Percentiles rank a stretch among this genome's conserved stretches.
Evolutionary conservation across 2,888 invertebrate species (phyloP).

Genomic region (Callinectes sapidus): DNA sequence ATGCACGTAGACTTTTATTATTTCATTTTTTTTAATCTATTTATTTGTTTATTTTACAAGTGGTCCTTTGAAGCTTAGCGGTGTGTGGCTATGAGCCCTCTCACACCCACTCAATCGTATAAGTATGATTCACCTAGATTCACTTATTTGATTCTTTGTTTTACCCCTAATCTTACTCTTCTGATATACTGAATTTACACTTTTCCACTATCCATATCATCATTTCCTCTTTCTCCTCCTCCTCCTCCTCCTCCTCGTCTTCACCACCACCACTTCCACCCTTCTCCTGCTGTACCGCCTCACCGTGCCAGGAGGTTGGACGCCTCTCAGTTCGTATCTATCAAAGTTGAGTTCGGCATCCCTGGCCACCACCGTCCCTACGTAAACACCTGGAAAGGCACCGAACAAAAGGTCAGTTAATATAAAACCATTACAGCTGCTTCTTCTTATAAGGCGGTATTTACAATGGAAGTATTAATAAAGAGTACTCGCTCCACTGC

Average conservation of each 20-base stretch:
- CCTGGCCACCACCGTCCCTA: slow-evolving; percentile 68
- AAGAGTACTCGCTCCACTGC: too few relatives aligned
- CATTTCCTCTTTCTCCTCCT: not conserved
- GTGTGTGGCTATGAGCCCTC: not conserved
- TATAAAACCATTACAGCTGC: not conserved
- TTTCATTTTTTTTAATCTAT: too few relatives aligned
- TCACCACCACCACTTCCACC: not conserved
- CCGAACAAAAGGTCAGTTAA: not conserved
- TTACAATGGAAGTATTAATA: not conserved
- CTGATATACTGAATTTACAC: not conserved
- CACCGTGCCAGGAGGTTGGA: slow-evolving; percentile 44
- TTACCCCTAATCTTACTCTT: not conserved
- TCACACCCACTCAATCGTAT: not conserved
- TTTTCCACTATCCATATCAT: not conserved
- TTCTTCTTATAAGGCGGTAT: not conserved
- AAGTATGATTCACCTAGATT: not conserved
- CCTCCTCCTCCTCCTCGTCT: not conserved
- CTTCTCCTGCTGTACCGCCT: not conserved
- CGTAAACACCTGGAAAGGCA: slow-evolving; percentile 52
- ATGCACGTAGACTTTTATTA: too few relatives aligned
- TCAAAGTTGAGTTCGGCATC: slow-evolving; percentile 55
- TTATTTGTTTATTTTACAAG: not conserved
- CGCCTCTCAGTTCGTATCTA: slow-evolving; percentile 47
- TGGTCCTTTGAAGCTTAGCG: not conserved
- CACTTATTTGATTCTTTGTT: not conserved